Conservation (phyloP, 2,113 vertebrate species). For the Ibidorhyncha struthersii region DNA sequence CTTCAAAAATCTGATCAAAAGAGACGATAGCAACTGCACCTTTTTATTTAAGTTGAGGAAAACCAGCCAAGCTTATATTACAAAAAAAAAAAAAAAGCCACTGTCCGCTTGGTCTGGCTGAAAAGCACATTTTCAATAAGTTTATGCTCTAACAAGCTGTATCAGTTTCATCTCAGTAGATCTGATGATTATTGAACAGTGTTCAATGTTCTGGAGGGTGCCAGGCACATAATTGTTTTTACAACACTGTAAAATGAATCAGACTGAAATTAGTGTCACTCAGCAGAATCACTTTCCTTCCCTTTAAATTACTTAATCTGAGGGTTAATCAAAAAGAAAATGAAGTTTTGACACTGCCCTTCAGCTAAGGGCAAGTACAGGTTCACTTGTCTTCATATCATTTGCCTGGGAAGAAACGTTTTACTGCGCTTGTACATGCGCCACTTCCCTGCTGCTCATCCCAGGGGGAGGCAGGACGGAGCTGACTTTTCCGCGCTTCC, state of each 20-base stretch:
- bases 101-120: background rate
- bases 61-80: background rate
- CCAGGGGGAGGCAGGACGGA: background rate
- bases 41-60: background rate
- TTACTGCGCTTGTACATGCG: background rate
- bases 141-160: slow-evolving; percentile 53
- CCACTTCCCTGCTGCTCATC: background rate
- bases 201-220: slow-evolving; percentile 46
- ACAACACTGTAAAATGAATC: slow-evolving; percentile 51
- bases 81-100: background rate
- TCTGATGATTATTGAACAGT: slow-evolving; percentile 40
- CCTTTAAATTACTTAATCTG: slow-evolving; percentile 18
- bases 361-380: slow-evolving; percentile 34
- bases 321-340: slow-evolving; percentile 52
- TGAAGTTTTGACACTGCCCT: slow-evolving; percentile 42
- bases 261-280: slow-evolving; percentile 45
- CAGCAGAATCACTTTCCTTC: slow-evolving; percentile 26
- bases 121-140: background rate
- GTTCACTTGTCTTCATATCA: background rate
- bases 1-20: background rate
- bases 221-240: slow-evolving; percentile 45
- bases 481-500: background rate
- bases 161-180: slow-evolving; percentile 37
- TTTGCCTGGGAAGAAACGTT: background rate
- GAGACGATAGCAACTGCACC: background rate